These are phyloP conservation scores for Petrocephalus microphthalmus DNA, from an alignment of 2,113 vertebrate genomes.

Conservation along the genomic window DNA sequence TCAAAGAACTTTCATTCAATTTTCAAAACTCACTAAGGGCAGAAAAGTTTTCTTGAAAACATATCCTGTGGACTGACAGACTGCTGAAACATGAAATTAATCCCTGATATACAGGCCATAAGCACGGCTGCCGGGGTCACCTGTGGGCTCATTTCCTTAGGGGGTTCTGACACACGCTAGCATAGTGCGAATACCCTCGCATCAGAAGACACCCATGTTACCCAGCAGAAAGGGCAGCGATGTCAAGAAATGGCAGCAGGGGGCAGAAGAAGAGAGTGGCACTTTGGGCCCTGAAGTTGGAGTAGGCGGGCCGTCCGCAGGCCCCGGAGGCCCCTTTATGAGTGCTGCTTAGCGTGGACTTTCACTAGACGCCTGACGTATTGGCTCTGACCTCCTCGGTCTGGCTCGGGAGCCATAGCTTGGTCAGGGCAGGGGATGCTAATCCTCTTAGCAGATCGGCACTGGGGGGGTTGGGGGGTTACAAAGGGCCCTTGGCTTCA, in stretches of 20 bases:
- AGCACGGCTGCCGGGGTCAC: background rate
- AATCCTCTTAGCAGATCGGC: background rate
- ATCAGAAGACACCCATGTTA: background rate
- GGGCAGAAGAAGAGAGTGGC: background rate
- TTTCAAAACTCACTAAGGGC: background rate
- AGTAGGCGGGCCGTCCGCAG: background rate
- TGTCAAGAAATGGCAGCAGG: background rate
- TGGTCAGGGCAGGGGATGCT: background rate
- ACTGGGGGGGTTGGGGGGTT: background rate
- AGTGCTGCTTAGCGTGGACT: background rate
- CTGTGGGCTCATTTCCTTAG: background rate
- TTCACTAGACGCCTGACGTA: background rate
- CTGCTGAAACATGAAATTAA: background rate
- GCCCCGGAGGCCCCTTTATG: background rate
- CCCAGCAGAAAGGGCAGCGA: background rate
- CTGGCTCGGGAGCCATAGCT: background rate
- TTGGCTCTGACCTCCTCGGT: background rate
- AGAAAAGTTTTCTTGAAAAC: background rate
- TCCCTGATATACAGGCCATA: background rate
- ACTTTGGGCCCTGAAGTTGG: background rate
- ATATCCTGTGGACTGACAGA: background rate
- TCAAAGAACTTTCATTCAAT: background rate
- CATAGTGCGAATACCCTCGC: background rate
- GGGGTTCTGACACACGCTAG: background rate
- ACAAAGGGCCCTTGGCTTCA: background rate